These are phyloP conservation scores for Uropsilus gracilis DNA, from an alignment of 2,113 vertebrate genomes.

Conservation along the genomic window DNA sequence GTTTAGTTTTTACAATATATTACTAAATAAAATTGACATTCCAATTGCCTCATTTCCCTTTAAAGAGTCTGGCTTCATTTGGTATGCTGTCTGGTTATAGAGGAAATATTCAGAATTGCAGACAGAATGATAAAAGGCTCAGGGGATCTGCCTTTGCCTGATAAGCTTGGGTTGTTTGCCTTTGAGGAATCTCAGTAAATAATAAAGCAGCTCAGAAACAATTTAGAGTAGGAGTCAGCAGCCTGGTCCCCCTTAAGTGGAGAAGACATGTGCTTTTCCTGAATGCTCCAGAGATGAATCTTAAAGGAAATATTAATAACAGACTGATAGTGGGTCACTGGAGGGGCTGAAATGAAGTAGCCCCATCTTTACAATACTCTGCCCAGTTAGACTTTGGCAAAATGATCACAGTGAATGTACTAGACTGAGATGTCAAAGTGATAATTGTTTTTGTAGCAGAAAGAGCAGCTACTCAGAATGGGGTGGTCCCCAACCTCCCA, in stretches of 20 bases:
- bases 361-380: background rate
- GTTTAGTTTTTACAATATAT: slow-evolving; percentile 76
- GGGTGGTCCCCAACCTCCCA: background rate
- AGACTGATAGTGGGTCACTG: background rate
- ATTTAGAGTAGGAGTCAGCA: background rate
- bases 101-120: slow-evolving; percentile 76
- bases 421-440: background rate
- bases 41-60: slow-evolving; percentile 78
- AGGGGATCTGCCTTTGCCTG: slow-evolving; percentile 71
- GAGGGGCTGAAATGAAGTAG: background rate
- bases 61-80: slow-evolving; percentile 77
- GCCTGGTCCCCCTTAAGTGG: slow-evolving; percentile 2
- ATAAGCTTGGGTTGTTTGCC: slow-evolving; percentile 69
- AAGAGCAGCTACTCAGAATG: background rate
- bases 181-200: slow-evolving; percentile 70
- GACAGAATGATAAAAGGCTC: slow-evolving; percentile 75
- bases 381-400: background rate
- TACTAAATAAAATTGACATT: slow-evolving; percentile 80
- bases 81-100: slow-evolving; percentile 70
- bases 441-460: background rate
- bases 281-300: background rate
- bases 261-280: background rate
- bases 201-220: slow-evolving; percentile 46
- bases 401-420: background rate
- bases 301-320: slow-evolving; percentile 9